Evolutionary conservation across 2,888 invertebrate genomes (phyloP).

Genomic region (Melolontha melolontha): DNA sequence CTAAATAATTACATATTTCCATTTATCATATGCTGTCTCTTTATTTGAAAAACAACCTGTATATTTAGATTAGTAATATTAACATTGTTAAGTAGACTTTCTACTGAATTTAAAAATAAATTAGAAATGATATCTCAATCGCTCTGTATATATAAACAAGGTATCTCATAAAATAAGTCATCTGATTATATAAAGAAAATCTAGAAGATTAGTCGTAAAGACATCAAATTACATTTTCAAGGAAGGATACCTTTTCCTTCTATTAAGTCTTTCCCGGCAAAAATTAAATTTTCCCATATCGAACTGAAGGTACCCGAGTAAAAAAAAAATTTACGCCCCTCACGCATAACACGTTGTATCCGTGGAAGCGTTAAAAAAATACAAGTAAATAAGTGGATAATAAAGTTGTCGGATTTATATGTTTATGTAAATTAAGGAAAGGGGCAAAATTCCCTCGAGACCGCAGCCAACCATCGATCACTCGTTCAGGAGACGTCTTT

Average conservation of each 20-base stretch:
- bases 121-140: no score
- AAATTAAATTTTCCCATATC: conserved; percentile 33
- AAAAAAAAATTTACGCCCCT: conserved; percentile 14
- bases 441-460: conserved; percentile 29
- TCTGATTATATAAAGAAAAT: not conserved
- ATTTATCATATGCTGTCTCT: no score
- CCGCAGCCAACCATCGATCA: conserved; percentile 30
- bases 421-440: conserved; percentile 37
- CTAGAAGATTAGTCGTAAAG: conserved; percentile 6
- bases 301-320: conserved; percentile 5
- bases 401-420: conserved; percentile 40
- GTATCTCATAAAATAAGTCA: no score
- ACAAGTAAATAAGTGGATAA: conserved; percentile 39
- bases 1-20: no score
- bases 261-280: conserved; percentile 4
- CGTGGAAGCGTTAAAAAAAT: conserved; percentile 29
- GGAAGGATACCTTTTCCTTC: conserved; percentile 3
- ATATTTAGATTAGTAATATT: no score
- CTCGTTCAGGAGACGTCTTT: conserved; percentile 17
- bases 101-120: no score
- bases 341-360: conserved; percentile 33
- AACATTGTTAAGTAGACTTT: no score
- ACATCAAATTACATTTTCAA: conserved; percentile 16
- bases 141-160: no score
- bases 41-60: no score